phyloP scores from a whole-genome alignment of 2,113 vertebrate species.

The Anolis carolinensis region DNA sequence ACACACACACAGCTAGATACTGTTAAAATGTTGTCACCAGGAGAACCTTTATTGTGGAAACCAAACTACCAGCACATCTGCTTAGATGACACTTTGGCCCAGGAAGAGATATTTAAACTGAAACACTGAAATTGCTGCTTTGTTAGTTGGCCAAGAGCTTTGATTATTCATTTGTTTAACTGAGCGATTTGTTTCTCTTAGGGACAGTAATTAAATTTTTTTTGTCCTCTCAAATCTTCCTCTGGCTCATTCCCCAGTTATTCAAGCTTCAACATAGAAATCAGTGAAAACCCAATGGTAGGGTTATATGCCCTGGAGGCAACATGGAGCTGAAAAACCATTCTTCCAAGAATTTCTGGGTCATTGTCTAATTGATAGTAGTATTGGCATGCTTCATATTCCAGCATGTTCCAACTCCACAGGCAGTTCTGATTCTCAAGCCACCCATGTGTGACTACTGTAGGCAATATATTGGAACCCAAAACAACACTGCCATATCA shows the following conservation, averaged over 20 bases:
- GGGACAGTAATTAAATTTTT: conserved; percentile 60
- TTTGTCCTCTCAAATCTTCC: conserved; percentile 59
- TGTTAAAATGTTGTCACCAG: conserved; percentile 68
- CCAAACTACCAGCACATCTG: conserved; percentile 61
- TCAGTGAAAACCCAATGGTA: conserved; percentile 28
- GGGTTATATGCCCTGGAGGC: conserved; percentile 67
- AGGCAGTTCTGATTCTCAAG: conserved; percentile 68
- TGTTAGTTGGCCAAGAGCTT: conserved; percentile 51
- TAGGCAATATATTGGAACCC: conserved; percentile 59
- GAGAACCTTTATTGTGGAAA: conserved; percentile 67
- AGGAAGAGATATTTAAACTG: conserved; percentile 48
- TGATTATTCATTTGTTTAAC: conserved; percentile 58
- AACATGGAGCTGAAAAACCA: conserved; percentile 74
- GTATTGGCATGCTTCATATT: conserved; percentile 86
- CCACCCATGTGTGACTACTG: conserved; percentile 75
- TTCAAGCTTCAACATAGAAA: conserved; percentile 65
- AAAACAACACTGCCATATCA: conserved; percentile 26
- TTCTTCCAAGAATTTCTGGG: conserved; percentile 91
- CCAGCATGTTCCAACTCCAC: conserved; percentile 77
- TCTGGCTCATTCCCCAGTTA: conserved; percentile 64
- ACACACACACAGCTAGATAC: conserved; percentile 28
- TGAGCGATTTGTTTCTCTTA: conserved; percentile 67
- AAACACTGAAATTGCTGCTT: conserved; percentile 61
- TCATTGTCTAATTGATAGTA: conserved; percentile 91
- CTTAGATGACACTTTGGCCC: conserved; percentile 61